Base-by-base conservation (phyloP, 53 echinoderm and acorn worm genomes). In the Echinometra lucunter region DNA sequence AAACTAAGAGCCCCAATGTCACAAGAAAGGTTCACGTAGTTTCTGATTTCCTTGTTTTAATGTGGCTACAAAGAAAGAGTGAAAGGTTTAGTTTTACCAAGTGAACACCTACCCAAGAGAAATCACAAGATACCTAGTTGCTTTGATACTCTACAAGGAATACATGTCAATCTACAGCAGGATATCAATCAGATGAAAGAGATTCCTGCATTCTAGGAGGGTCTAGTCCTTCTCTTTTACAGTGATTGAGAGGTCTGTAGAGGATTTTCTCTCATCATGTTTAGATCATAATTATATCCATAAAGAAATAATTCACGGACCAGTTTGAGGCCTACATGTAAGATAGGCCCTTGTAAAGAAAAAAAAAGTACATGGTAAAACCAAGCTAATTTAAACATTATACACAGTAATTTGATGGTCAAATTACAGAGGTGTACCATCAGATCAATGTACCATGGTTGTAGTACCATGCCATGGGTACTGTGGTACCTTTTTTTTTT, bases 71-170 rank as follows among this genome's bases (percentile, higher is more conserved):
- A 47, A 85, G 49, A 25, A 30, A 49, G 85, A 49, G n/a, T 47
- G 85, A 85, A 49, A 49, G 49, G 11, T 49, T 45, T 85, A n/a
- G n/a, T n/a, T n/a, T n/a, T 85, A 21, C 30, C 8, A 44, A 81
- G 40, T 81, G 81, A 81, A 49, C 49, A 47, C 11, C 49, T 3
- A 85, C 85, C 49, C 85, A 49, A 47, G 85, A 49, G 85, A 18
- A 47, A 47, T 85, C 85, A 85, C 49, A 47, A 85, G 47, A 85
- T 85, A 85, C 47, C 85, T n/a, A n/a, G n/a, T n/a, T 47, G 15
- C 23, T 45, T 28, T 28, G 28, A 85, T 78, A 49, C 49, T 85
- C 85, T 85, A 47, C 85, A 81, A 81, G 81, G 81, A 81, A 81
- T 81, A 19, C 81, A 85, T 49, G 28, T 85, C 85, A 85, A 2